Evolutionary conservation across 1,140 invertebrate genomes (phyloP).

Genomic region (Probaryconus sp.): DNA sequence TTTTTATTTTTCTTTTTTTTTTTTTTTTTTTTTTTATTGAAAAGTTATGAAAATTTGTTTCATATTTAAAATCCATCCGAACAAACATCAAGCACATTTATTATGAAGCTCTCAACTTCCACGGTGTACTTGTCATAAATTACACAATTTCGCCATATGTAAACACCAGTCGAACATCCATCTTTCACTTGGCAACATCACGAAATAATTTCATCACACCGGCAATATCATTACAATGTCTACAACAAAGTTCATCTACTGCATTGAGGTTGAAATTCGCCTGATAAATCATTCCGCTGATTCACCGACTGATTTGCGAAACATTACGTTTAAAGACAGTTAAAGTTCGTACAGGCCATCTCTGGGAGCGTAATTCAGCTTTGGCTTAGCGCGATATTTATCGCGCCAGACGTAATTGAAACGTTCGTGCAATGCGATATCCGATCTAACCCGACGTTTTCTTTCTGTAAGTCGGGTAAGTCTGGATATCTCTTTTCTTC

Average conservation of each 20-base stretch:
- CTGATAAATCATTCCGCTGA: conserved; percentile 17
- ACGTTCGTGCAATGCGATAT: conserved; percentile 66
- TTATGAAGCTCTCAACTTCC: too few species aligned
- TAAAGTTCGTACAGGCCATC: conserved; percentile 43
- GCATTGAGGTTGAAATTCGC: background rate
- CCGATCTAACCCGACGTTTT: conserved; percentile 65
- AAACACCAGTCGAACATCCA: too few species aligned
- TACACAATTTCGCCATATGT: too few species aligned
- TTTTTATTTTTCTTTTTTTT: too few species aligned
- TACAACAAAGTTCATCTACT: background rate
- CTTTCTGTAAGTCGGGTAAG: conserved; percentile 72
- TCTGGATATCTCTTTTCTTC: conserved; percentile 60
- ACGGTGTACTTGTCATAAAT: too few species aligned
- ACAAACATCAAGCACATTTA: too few species aligned
- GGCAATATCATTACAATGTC: background rate
- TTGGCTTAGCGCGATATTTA: conserved; percentile 66
- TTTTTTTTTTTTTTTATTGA: too few species aligned
- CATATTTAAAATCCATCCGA: too few species aligned
- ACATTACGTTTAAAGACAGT: conserved; percentile 25
- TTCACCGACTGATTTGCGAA: conserved; percentile 30
- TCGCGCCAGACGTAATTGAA: conserved; percentile 69
- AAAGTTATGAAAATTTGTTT: too few species aligned
- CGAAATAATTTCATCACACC: conserved; percentile 7
- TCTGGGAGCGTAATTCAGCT: conserved; percentile 47
- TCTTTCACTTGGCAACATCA: background rate